Base-by-base conservation (phyloP, 2,797 vertebrate species). In the Cyprinella venusta region DNA sequence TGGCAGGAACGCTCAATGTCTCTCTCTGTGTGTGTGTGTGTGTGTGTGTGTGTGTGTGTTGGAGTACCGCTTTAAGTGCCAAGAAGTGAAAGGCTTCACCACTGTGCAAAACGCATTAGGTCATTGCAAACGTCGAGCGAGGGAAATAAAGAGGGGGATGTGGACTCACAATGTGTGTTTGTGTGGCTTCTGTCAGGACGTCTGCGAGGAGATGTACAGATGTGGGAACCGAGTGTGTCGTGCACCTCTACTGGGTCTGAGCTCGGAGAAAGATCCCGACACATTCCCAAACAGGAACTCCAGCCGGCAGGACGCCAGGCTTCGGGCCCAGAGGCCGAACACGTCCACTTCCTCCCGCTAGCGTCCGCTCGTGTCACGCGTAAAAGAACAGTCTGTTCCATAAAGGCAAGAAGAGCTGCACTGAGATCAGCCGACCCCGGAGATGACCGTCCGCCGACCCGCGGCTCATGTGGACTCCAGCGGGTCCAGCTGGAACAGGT, bases 21-120 rank as follows among this genome's bases (percentile, higher is more conserved):
- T 48, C 1, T 13, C 9, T 42, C 9, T 42, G 40, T 38, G 38
- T 38, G 38, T 38, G 38, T 40, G 38, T 48, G 45, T 91, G 91
- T 92, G 91, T 92, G 92, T 94, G 92, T 94, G 92, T 94, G n/a
- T n/a, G n/a, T n/a, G n/a, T n/a, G n/a, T n/a, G n/a, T n/a, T n/a
- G 90, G 91, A 94, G 94, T 95, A 93, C 94, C 89, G 89, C 91
- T 89, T 91, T 93, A 95, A 95, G 96, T 96, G 95, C 95, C 95
- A 95, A 92, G 93, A 95, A 91, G 93, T 95, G 94, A 93, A 94
- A 96, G 95, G 95, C 95, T 96, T 95, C 94, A 93, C 95, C 93
- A 93, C 93, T 97, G 97, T 98, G 97, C 97, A 98, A 98, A 98
- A 95, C 90, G 96, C 97, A 96, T 98, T 96, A 96, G 95, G 96